Base-by-base conservation (phyloP, 64 coral and sea anemone genomes). In the Actinia equina region DNA sequence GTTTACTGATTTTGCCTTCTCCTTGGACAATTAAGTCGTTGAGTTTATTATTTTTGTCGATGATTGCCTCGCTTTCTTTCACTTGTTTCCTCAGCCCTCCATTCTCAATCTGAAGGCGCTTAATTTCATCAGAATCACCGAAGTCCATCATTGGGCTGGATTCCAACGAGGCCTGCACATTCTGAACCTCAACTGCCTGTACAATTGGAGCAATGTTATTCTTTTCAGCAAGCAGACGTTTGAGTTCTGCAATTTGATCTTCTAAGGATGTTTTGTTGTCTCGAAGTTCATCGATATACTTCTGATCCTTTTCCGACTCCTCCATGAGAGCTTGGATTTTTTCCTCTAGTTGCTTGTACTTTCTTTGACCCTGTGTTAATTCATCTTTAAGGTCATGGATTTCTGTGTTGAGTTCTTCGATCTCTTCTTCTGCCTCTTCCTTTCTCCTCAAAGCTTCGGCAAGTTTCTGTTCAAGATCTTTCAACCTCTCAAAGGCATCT, bases 91-190 rank as follows among this genome's bases (percentile, higher is more conserved):
- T 91, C 25, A 96, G 49, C 23, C 88, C 89, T n/a, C 30, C 3
- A 71, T 93, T 96, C 76, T 96, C 91, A 23, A 88, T 87, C 62
- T 92, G 71, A 43, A 95, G 90, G 3, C 83, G 70, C 18, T 60
- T 93, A 5, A 96, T 83, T 22, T 89, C 85, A 52, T 93, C 94
- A 55, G 85, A 37, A 71, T 96, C 94, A 7, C 94, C 94, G 43
- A 96, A 96, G 51, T 96, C 94, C 49, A 96, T 88, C 2, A 85
- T 87, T 42, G 94, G 88, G 44, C 64, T 51, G 19, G 89, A 84
- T 45, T 91, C 85, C 5, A 91, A 69, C 19, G 80, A 8, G 9
- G 84, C 86, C 1, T 86, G 84, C 13, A 86, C 90, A 65, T 86
- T 81, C 58, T 86, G 77, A 69, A 86, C 74, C 71, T 96, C 91